These are phyloP conservation scores for Heterohyrax brucei DNA, from an alignment of 2,797 vertebrate species.

Conservation along the genomic window DNA sequence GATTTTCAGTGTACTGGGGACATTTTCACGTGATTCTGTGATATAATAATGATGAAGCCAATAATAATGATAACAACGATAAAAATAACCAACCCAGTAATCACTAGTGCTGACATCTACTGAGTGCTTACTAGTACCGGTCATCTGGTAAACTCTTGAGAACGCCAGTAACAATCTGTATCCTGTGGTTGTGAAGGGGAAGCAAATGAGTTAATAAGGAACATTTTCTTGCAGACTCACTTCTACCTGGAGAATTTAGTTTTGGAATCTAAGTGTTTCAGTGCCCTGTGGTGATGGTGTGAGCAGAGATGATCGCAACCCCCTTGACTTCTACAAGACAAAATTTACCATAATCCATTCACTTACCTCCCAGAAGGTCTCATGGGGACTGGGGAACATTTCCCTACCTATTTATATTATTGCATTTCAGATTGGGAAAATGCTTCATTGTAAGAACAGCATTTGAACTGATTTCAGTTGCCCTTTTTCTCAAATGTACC, in stretches of 20 bases:
- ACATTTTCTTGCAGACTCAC: accelerated
- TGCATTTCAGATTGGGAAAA: neutral
- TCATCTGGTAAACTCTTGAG: neutral
- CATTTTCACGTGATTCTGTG: neutral
- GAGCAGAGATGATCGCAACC: accelerated
- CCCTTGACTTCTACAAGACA: neutral
- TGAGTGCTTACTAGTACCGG: neutral
- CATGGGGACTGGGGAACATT: neutral
- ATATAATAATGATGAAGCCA: neutral
- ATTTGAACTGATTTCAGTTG: neutral
- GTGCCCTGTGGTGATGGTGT: too few relatives aligned
- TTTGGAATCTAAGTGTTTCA: neutral
- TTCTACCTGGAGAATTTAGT: neutral
- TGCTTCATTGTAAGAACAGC: neutral
- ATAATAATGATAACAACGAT: neutral
- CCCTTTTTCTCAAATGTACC: neutral
- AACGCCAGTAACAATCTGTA: neutral
- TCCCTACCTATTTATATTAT: neutral
- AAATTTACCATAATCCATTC: neutral
- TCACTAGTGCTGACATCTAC: neutral
- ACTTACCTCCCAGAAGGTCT: neutral
- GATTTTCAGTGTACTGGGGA: neutral
- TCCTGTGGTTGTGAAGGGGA: neutral
- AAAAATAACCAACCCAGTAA: neutral
- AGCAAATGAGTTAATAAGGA: neutral